These are phyloP conservation scores for Dermochelys coriacea DNA, from an alignment of 2,797 vertebrate genomes.

Conservation along the genomic window DNA sequence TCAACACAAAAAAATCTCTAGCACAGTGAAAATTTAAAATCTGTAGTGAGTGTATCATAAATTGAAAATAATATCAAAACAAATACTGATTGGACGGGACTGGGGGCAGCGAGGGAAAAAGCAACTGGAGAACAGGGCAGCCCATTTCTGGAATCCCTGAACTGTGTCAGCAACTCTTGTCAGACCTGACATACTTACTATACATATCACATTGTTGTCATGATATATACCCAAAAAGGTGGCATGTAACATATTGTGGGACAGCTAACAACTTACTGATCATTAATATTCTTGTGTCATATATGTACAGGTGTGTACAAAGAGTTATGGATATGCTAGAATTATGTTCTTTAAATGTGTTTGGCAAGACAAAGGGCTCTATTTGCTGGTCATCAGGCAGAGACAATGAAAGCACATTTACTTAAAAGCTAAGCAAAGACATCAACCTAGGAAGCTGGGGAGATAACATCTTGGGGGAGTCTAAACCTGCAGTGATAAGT, in stretches of 20 bases:
- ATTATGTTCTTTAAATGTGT: neutral
- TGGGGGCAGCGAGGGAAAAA: neutral
- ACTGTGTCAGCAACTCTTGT: neutral
- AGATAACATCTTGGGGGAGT: neutral
- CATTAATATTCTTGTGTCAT: neutral
- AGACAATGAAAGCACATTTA: neutral
- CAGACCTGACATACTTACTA: neutral
- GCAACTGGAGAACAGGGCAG: neutral
- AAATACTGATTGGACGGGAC: neutral
- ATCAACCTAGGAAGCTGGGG: neutral
- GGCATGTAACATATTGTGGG: neutral
- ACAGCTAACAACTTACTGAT: neutral
- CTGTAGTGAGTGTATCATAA: neutral
- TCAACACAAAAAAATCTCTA: neutral
- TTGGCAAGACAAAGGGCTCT: neutral
- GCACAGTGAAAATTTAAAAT: accelerated
- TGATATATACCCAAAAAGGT: neutral
- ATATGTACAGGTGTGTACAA: neutral
- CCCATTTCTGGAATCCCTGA: neutral
- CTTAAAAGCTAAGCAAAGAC: neutral
- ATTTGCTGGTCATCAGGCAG: neutral
- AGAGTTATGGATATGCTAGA: neutral
- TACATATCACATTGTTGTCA: neutral
- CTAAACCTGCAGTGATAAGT: neutral
- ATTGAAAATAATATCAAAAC: neutral